Evolutionary conservation across 2,797 vertebrate genomes (phyloP), one percentile per base, ranked within the genome.

Genomic region (Botia almorhae): DNA sequence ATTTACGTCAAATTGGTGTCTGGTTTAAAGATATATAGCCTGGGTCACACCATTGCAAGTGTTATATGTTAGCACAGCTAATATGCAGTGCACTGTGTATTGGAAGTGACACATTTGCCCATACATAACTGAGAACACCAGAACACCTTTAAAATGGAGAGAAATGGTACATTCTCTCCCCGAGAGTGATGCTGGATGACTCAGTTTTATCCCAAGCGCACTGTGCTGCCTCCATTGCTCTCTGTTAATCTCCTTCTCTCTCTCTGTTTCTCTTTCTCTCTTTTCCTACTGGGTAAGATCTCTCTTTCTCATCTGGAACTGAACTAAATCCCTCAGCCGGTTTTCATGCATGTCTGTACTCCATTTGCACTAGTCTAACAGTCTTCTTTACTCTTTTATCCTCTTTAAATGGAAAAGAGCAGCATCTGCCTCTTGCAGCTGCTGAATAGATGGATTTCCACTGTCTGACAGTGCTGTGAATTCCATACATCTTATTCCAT

Each of bases 111-210:
- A 72, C 33, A 26, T 60, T 74, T 48, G 39, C 58, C 36, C 17
- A 68, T 56, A 17, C 1, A 48, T 51, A 46, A 10, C 43, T 46
- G n/a, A 71, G 58, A 79, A 64, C 11, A 65, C 10, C 50, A 56
- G 43, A 58, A 12, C 55, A 78, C 46, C 43, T 78, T 61, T n/a
- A 63, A 43, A 67, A 14, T 68, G 26, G 48, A 69, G 55, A 70
- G 58, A 69, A 58, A 76, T 76, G 12, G 73, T 67, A 76, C 51
- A 71, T 48, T 60, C 46, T 82, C 67, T 76, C 80, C 74, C 68
- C 64, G 50, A 53, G 29, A 70, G 56, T 21, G 26, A 63, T 63
- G 71, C 53, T 69, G 56, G 77, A 76, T 81, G 61, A 79, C 51
- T 74, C 70, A 68, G 70, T 74, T 80, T 74, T n/a, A 80, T 63